Evolutionary conservation across 1,140 invertebrate genomes (phyloP).

Genomic region (Drosophila biarmipes): DNA sequence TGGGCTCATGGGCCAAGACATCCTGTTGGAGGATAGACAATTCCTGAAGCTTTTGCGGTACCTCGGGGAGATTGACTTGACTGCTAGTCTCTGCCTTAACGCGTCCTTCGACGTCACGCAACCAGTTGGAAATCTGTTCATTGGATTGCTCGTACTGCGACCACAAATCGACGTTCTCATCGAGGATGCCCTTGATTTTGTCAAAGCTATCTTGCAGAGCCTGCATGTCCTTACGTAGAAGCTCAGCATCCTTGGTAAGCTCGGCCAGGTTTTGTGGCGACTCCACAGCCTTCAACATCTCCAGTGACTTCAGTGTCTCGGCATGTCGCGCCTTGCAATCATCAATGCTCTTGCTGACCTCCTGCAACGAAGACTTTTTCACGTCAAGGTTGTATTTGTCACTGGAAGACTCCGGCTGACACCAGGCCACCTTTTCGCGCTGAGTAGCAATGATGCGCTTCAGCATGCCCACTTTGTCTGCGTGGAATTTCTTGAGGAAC

Average conservation of each 20-base stretch:
- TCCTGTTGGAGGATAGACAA: slow-evolving; percentile 87
- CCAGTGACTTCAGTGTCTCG: slow-evolving; percentile 89
- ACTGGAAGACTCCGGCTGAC: slow-evolving; percentile 92
- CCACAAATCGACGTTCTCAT: slow-evolving; percentile 91
- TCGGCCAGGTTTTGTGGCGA: slow-evolving; percentile 88
- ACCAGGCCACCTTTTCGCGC: slow-evolving; percentile 97
- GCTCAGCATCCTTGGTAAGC: slow-evolving; percentile 87
- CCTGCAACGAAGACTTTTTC: slow-evolving; percentile 92
- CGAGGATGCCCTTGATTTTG: slow-evolving; percentile 89
- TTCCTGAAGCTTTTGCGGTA: slow-evolving; percentile 90
- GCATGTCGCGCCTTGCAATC: slow-evolving; percentile 88
- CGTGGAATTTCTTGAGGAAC: slow-evolving; percentile 94
- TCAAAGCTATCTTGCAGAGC: slow-evolving; percentile 88
- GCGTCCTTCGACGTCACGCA: slow-evolving; percentile 94
- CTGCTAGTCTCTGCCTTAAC: slow-evolving; percentile 90
- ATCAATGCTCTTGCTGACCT: slow-evolving; percentile 89
- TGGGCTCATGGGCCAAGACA: slow-evolving; percentile 87
- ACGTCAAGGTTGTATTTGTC: slow-evolving; percentile 97
- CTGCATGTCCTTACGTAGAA: slow-evolving; percentile 89
- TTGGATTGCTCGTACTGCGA: slow-evolving; percentile 91
- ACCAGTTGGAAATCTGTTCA: slow-evolving; percentile 91
- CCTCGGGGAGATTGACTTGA: slow-evolving; percentile 89
- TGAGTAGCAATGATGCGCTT: slow-evolving; percentile 91
- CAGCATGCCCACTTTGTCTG: slow-evolving; percentile 92
- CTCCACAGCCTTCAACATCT: slow-evolving; percentile 89